Evolutionary conservation across 2,888 invertebrate genomes (phyloP).

Genomic region (Drosophila acutilabella): DNA sequence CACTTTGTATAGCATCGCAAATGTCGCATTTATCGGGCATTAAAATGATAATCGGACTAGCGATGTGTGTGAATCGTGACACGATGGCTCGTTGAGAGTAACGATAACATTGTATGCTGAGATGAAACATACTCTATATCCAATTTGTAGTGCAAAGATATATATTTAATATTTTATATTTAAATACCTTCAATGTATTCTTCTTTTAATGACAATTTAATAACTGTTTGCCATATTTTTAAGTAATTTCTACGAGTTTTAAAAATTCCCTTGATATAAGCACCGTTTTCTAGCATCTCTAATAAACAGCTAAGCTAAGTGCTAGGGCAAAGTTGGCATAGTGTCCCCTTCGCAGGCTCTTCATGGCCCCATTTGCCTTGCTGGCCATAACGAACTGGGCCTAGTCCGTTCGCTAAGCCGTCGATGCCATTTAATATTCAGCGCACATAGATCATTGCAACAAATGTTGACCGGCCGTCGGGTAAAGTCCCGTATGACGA

Average conservation of each 20-base stretch:
- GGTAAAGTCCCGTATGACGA: slow-evolving; percentile 17
- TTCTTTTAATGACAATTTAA: too few relatives aligned
- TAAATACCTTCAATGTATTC: too few relatives aligned
- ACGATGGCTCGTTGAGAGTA: slow-evolving; percentile 4
- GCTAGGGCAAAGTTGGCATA: slow-evolving; percentile 2
- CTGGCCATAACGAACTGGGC: slow-evolving; percentile 12
- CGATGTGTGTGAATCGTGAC: slow-evolving; percentile 24
- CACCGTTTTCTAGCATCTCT: background rate
- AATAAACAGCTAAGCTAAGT: slow-evolving; percentile 2
- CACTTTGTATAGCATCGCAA: slow-evolving; percentile 82
- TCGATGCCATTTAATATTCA: slow-evolving; percentile 82
- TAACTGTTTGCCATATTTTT: background rate
- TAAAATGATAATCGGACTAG: slow-evolving; percentile 83
- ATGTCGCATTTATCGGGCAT: slow-evolving; percentile 84
- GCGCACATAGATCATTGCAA: slow-evolving; percentile 84
- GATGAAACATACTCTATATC: too few relatives aligned
- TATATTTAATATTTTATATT: too few relatives aligned
- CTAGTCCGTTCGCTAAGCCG: slow-evolving; percentile 47
- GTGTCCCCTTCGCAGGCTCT: background rate
- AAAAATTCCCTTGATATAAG: background rate
- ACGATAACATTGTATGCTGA: too few relatives aligned
- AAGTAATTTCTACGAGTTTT: background rate
- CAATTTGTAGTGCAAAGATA: too few relatives aligned
- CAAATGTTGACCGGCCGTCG: slow-evolving; percentile 71
- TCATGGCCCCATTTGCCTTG: background rate